These are phyloP conservation scores for silkworm (Bombyx mori) DNA, from an alignment of 1,140 invertebrate genomes.

Conservation along the genomic window DNA sequence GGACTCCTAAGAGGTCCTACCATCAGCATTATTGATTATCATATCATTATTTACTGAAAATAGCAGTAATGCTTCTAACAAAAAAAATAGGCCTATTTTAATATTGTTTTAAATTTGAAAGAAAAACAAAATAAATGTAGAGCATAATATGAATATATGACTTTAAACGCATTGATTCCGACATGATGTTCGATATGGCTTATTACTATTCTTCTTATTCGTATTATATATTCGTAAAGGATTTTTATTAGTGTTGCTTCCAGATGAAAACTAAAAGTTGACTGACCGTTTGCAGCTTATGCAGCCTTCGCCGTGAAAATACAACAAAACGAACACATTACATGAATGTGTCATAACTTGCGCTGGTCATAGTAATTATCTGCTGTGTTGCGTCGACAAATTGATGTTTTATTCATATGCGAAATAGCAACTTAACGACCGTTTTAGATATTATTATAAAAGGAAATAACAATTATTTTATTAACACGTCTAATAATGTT, in stretches of 20 bases:
- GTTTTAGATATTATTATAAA: neutral
- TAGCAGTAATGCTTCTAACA: no score
- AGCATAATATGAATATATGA: no score
- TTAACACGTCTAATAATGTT: neutral
- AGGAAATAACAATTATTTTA: neutral
- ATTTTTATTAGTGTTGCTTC: neutral
- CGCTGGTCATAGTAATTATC: neutral
- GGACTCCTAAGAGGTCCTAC: no score
- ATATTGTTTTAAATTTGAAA: no score
- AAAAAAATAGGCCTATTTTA: no score
- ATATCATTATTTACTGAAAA: no score
- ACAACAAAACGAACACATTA: neutral
- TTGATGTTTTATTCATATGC: neutral
- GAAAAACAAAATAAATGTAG: no score
- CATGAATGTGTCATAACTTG: neutral
- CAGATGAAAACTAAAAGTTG: neutral
- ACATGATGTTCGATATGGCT: no score
- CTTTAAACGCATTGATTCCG: no score
- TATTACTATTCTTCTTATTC: no score
- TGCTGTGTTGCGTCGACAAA: neutral
- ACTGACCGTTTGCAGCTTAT: neutral
- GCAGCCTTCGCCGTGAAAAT: slow-evolving; percentile 9
- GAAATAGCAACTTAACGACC: neutral
- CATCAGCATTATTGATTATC: no score
- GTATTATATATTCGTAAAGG: no score